A percentile compares a stretch with the other conserved stretches of the same genome.
These are phyloP conservation scores for Accipiter virgatus DNA, from an alignment of 2,113 vertebrate species.

Conservation along the genomic window DNA sequence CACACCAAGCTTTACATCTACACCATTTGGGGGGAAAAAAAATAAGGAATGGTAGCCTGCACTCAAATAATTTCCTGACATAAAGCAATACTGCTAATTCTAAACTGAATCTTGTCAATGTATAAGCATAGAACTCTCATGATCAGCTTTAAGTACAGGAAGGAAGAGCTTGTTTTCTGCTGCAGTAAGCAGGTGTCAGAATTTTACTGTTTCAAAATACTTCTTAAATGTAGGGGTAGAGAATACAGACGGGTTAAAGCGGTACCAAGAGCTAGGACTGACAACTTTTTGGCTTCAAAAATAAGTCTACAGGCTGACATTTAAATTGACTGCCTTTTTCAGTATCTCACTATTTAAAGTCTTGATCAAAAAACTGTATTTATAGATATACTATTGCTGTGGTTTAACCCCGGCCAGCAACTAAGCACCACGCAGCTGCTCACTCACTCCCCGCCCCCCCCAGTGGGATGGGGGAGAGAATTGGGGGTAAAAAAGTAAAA, in stretches of 20 bases:
- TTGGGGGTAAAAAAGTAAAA: too few relatives aligned
- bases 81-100: background rate
- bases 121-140: background rate
- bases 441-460: too few relatives aligned
- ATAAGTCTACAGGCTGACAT: background rate
- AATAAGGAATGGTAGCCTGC: background rate
- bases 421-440: too few relatives aligned
- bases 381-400: background rate
- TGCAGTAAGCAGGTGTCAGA: background rate
- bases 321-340: background rate
- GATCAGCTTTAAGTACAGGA: background rate
- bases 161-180: background rate
- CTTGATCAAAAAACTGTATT: background rate
- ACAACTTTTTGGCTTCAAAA: background rate
- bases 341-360: background rate
- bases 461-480: too few relatives aligned
- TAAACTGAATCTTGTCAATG: background rate
- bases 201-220: slow-evolving; percentile 9
- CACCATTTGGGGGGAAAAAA: background rate
- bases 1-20: background rate
- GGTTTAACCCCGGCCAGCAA: too few relatives aligned
- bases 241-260: background rate
- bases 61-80: background rate
- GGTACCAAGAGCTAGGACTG: background rate
- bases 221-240: background rate